Evolutionary conservation across 1,140 invertebrate genomes (phyloP).

Genomic region (Cepaea nemoralis): DNA sequence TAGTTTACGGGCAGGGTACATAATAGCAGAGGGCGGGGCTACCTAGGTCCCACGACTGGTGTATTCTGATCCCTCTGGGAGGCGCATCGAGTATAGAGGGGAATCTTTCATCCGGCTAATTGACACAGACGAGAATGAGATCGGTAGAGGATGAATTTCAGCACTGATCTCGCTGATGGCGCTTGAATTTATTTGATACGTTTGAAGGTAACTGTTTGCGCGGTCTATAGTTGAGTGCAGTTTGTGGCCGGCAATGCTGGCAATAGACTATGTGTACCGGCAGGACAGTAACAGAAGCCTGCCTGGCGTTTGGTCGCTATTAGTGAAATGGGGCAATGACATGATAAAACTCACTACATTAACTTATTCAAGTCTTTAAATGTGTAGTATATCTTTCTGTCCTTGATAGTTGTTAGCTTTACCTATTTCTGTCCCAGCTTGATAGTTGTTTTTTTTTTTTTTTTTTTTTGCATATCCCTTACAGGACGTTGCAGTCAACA

Average conservation of each 20-base stretch:
- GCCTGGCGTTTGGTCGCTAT: too few species aligned
- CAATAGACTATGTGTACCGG: too few species aligned
- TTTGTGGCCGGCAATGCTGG: neutral
- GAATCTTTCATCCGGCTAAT: neutral
- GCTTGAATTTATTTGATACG: neutral
- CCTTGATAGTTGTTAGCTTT: too few species aligned
- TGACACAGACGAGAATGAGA: neutral
- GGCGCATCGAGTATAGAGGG: neutral
- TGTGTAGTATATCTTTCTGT: too few species aligned
- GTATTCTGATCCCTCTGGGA: neutral
- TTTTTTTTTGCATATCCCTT: too few species aligned
- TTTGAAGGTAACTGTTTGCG: neutral
- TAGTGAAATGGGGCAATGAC: too few species aligned
- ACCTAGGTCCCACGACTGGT: neutral
- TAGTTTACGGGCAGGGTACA: neutral
- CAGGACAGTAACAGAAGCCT: too few species aligned
- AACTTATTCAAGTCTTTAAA: too few species aligned
- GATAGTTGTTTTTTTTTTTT: too few species aligned
- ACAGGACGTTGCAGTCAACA: too few species aligned
- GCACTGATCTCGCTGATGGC: neutral
- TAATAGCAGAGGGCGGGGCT: neutral
- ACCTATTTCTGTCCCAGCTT: too few species aligned
- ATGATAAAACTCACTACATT: too few species aligned
- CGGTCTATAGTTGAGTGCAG: neutral
- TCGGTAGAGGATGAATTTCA: conserved; percentile 29